phyloP scores from a whole-genome alignment of 2,888 invertebrate genomes.

The Napeogenes sylphis region DNA sequence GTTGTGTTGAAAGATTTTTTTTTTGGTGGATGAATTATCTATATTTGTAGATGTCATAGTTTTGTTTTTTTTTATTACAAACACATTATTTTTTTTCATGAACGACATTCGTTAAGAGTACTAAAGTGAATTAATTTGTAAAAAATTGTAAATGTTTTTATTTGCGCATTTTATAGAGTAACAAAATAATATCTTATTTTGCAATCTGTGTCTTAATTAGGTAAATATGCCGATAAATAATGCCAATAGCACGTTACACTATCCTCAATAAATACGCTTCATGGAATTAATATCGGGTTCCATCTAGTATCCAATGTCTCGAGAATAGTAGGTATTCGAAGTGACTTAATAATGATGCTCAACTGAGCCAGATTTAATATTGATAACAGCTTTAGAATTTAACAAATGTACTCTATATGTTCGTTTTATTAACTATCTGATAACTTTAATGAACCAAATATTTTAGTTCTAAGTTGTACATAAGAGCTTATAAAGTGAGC shows the following conservation, averaged over 20 bases:
- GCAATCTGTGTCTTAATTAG: constrained; percentile 1
- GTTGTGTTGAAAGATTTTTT: background rate
- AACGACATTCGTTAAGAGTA: no score
- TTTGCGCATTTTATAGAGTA: no score
- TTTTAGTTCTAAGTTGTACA: no score
- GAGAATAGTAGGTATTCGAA: constrained; percentile 1
- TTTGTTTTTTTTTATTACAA: background rate
- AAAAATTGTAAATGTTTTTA: no score
- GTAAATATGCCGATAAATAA: constrained; percentile 6
- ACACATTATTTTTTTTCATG: no score
- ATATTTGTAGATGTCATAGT: background rate
- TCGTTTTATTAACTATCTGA: background rate
- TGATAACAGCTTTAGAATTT: background rate
- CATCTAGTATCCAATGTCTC: constrained; percentile 10
- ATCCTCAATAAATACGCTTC: constrained; percentile 9
- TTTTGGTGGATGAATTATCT: background rate
- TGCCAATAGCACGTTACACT: constrained; percentile 6
- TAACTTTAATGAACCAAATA: no score
- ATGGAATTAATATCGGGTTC: constrained; percentile 8
- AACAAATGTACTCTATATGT: background rate
- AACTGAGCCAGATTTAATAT: constrained; percentile 11
- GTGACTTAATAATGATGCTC: constrained; percentile 11
- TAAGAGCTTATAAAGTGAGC: no score
- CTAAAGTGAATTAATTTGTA: no score
- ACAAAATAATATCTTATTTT: background rate